Conservation (phyloP, 2,113 vertebrate species). For the Pomatorhinus ruficollis region DNA sequence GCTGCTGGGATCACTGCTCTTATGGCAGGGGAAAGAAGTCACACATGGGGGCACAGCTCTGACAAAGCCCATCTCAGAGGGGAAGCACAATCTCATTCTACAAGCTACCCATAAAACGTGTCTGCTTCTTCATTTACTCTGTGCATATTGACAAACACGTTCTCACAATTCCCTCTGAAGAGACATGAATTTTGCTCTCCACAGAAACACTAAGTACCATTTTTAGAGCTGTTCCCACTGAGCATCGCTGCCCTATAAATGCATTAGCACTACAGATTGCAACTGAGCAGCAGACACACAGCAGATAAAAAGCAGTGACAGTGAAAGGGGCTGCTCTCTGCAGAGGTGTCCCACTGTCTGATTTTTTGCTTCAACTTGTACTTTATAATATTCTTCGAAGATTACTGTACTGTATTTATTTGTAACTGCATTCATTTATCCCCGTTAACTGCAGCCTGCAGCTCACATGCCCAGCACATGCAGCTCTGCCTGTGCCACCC, state of each 20-base stretch:
- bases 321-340: neutral
- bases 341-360: neutral
- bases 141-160: neutral
- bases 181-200: neutral
- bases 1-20: neutral
- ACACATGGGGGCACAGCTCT: neutral
- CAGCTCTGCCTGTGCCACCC: neutral
- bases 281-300: neutral
- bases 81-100: neutral
- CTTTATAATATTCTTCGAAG: neutral
- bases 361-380: neutral
- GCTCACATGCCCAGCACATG: neutral
- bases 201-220: neutral
- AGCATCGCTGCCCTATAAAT: neutral
- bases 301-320: accelerated
- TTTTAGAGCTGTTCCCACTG: neutral
- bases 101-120: neutral
- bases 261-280: neutral
- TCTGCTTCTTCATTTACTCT: neutral
- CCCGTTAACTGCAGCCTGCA: neutral
- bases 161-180: neutral
- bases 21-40: no score
- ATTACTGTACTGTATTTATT: neutral
- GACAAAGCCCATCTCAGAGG: neutral
- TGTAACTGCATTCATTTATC: neutral